A percentile compares a stretch with the other conserved stretches of the same genome.
These are phyloP conservation scores for Heliconius ismenius DNA, from an alignment of 2,888 invertebrate species.

Conservation along the genomic window DNA sequence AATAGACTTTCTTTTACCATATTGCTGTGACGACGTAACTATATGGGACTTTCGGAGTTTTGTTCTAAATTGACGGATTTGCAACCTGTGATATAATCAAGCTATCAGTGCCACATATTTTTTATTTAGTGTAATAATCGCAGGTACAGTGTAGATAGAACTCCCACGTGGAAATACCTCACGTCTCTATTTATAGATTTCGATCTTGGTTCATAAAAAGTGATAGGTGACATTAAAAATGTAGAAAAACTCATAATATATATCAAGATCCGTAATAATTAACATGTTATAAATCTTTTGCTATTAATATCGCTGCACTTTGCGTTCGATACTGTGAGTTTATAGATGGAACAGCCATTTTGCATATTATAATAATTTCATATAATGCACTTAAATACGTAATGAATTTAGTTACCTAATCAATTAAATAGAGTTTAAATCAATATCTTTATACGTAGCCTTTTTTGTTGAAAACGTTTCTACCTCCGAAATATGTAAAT, in stretches of 20 bases:
- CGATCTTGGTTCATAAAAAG: slow-evolving; percentile 73
- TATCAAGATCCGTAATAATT: slow-evolving; percentile 20
- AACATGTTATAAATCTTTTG: slow-evolving; percentile 19
- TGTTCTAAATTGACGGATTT: slow-evolving; percentile 54
- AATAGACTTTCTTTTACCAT: slow-evolving; percentile 75
- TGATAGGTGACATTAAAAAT: slow-evolving; percentile 61
- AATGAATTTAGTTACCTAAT: slow-evolving; percentile 41
- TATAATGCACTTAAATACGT: slow-evolving; percentile 32
- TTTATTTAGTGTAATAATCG: slow-evolving; percentile 60
- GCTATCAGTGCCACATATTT: slow-evolving; percentile 65
- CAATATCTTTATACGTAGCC: slow-evolving; percentile 33
- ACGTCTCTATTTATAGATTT: slow-evolving; percentile 78
- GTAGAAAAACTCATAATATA: slow-evolving; percentile 45
- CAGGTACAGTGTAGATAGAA: slow-evolving; percentile 72
- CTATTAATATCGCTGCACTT: slow-evolving; percentile 24
- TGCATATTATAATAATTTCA: slow-evolving; percentile 31
- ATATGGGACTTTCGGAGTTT: slow-evolving; percentile 56
- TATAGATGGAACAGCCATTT: slow-evolving; percentile 42
- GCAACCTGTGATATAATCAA: slow-evolving; percentile 70
- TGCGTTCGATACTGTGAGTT: slow-evolving; percentile 29
- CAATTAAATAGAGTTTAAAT: slow-evolving; percentile 29
- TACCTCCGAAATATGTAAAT: slow-evolving; percentile 31
- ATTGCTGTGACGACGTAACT: slow-evolving; percentile 65
- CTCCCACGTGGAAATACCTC: slow-evolving; percentile 81
- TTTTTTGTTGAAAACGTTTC: slow-evolving; percentile 26